Base-by-base conservation (phyloP, 2,113 vertebrate genomes). In the Ictidomys tridecemlineatus region DNA sequence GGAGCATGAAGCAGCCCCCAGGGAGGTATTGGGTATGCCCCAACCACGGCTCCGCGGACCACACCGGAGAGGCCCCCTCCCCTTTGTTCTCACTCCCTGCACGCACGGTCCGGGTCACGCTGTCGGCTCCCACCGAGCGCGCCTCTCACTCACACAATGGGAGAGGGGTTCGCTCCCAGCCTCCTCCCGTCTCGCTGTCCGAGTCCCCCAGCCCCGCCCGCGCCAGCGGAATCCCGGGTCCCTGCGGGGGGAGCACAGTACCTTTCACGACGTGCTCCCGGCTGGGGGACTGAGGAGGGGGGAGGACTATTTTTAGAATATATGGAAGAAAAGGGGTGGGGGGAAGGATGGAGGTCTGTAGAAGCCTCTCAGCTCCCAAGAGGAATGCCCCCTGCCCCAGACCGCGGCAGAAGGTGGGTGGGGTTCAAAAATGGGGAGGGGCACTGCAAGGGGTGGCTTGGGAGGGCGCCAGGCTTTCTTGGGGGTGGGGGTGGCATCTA, bases 301-400 rank as follows among this genome's bases (percentile, higher is more conserved):
- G 16, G n/a, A 30, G 10, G 32, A 7, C 95, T 97, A 96, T 97
- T 97, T 98, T 97, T 96, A 97, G 94, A 92, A 93, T 70, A 58
- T 85, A 77, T 94, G 92, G n/a, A 61, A 89, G 78, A 73, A 95
- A 84, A 73, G 45, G 45, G 45, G 77, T 1, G 18, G 32, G 28
- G 39, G 14, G 26, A 13, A 61, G 89, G 69, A 95, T 86, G 92
- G 63, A 91, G 84, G 58, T 48, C 91, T 37, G 10, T 53, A 61
- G 58, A 76, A 82, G 45, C 84, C 79, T 89, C 77, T 24, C 20
- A 11, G 51, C 95, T 83, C 70, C 83, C 76, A 37, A 61, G 90
- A 92, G 76, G 84, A 92, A 89, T 73, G 34, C 74, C 78, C 56
- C 42, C n/a, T 13, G 22, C 30, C 74, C 85, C 69, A 32, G 73